Conservation (phyloP, 1,140 invertebrate species). For the Pogonomyrmex californicus region DNA sequence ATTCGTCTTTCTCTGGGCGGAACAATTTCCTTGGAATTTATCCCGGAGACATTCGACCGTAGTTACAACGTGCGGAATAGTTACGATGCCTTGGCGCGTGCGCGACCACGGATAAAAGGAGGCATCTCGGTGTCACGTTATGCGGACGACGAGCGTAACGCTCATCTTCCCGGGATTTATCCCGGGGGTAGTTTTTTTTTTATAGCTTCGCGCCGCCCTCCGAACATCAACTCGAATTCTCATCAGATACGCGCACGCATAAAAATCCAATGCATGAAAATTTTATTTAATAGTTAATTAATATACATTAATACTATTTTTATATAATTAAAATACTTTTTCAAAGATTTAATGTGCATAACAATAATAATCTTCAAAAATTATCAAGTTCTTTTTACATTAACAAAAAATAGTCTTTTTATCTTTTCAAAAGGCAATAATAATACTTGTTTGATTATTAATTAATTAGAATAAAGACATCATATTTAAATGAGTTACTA, state of each 20-base stretch:
- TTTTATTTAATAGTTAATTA: not conserved
- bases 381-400: not conserved
- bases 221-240: conserved; percentile 56
- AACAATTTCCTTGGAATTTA: conserved; percentile 74
- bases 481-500: not conserved
- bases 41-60: conserved; percentile 32
- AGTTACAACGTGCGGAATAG: conserved; percentile 3
- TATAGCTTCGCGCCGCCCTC: not conserved
- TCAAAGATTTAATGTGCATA: not conserved
- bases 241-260: not conserved
- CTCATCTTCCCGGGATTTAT: conserved; percentile 65
- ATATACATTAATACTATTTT: no score
- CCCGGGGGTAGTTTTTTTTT: not conserved
- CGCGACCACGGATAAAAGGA: conserved; percentile 45
- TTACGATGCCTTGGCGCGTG: conserved; percentile 27
- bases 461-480: not conserved
- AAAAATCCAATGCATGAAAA: not conserved
- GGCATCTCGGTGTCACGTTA: conserved; percentile 35
- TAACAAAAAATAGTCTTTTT: not conserved
- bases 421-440: not conserved
- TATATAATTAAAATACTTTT: not conserved
- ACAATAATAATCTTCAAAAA: not conserved
- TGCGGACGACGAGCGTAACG: conserved; percentile 39
- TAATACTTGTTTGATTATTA: not conserved
- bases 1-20: conserved; percentile 73